Percentiles rank a stretch among this genome's conserved stretches.
Evolutionary conservation across 1,140 invertebrate genomes (phyloP).

Genomic region (Helicoverpa zea): DNA sequence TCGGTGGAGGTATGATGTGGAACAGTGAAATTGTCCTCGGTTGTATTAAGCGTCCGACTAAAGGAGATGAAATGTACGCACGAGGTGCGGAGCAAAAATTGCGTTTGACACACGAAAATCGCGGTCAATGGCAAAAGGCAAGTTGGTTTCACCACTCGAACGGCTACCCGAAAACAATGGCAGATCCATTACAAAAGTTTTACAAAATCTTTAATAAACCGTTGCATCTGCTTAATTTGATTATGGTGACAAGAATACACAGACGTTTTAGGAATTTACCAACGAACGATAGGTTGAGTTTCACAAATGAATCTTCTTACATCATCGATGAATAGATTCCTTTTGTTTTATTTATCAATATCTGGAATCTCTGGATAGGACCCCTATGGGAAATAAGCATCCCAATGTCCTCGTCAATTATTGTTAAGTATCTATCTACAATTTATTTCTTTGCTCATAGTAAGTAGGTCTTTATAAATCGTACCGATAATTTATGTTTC

Average conservation of each 20-base stretch:
- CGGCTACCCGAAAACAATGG: slow-evolving; percentile 65
- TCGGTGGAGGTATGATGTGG: slow-evolving; percentile 3
- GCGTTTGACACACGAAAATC: slow-evolving; percentile 53
- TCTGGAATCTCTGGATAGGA: background rate
- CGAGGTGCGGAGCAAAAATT: slow-evolving; percentile 22
- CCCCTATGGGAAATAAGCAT: background rate
- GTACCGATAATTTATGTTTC: slow-evolving; percentile 36
- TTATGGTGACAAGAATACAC: background rate
- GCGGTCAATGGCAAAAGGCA: slow-evolving; percentile 64
- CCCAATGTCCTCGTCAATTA: slow-evolving; percentile 35
- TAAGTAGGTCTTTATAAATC: slow-evolving; percentile 10
- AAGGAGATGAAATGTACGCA: slow-evolving; percentile 1
- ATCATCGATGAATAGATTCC: background rate
- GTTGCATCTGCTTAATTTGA: slow-evolving; percentile 25
- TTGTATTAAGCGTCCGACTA: background rate
- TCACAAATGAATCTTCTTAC: background rate
- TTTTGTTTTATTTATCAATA: background rate
- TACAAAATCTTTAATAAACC: slow-evolving; percentile 51
- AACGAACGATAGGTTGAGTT: background rate
- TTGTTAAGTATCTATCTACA: slow-evolving; percentile 16
- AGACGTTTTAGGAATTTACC: no score
- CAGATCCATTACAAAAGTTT: slow-evolving; percentile 59
- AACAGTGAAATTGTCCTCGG: background rate
- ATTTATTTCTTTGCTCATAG: slow-evolving; percentile 17
- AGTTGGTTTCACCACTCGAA: slow-evolving; percentile 64